These are phyloP conservation scores for Drosophila baimaii DNA, from an alignment of 1,140 invertebrate species.

Conservation along the genomic window DNA sequence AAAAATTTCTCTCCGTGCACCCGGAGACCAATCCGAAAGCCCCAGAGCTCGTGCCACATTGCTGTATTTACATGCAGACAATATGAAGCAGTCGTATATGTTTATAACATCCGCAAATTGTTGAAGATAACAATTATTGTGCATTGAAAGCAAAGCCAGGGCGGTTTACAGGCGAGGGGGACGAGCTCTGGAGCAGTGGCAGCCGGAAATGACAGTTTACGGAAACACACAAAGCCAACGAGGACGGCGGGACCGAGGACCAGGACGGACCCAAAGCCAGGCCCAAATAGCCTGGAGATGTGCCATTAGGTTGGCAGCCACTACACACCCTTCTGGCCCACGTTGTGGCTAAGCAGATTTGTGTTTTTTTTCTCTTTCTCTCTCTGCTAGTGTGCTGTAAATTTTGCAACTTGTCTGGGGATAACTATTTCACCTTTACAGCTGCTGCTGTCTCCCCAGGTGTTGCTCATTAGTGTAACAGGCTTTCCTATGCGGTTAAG, in stretches of 20 bases:
- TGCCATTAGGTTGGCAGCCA: slow-evolving; percentile 72
- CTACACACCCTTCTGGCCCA: slow-evolving; percentile 48
- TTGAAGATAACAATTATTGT: slow-evolving; percentile 83
- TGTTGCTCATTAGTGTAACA: slow-evolving; percentile 70
- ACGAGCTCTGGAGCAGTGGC: slow-evolving; percentile 27
- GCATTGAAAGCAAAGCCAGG: slow-evolving; percentile 72
- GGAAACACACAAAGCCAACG: slow-evolving; percentile 67
- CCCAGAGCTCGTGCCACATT: slow-evolving; percentile 51
- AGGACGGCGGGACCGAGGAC: slow-evolving; percentile 29
- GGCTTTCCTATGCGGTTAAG: slow-evolving; percentile 42
- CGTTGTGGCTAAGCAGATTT: slow-evolving; percentile 60
- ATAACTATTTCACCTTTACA: slow-evolving; percentile 46
- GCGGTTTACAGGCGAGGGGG: neutral
- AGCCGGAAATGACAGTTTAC: slow-evolving; percentile 80
- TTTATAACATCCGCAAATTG: slow-evolving; percentile 83
- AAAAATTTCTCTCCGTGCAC: neutral
- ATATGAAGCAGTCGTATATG: slow-evolving; percentile 80
- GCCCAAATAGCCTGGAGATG: slow-evolving; percentile 72
- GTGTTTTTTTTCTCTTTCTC: slow-evolving; percentile 8
- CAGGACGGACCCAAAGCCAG: slow-evolving; percentile 60
- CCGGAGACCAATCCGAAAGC: slow-evolving; percentile 17
- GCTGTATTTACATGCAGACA: slow-evolving; percentile 80
- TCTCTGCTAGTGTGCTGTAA: slow-evolving; percentile 60
- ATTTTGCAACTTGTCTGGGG: slow-evolving; percentile 50
- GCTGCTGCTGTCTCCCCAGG: slow-evolving; percentile 40